phyloP scores from a whole-genome alignment of 64 coral and sea anemone species.

The Acropora yongei region DNA sequence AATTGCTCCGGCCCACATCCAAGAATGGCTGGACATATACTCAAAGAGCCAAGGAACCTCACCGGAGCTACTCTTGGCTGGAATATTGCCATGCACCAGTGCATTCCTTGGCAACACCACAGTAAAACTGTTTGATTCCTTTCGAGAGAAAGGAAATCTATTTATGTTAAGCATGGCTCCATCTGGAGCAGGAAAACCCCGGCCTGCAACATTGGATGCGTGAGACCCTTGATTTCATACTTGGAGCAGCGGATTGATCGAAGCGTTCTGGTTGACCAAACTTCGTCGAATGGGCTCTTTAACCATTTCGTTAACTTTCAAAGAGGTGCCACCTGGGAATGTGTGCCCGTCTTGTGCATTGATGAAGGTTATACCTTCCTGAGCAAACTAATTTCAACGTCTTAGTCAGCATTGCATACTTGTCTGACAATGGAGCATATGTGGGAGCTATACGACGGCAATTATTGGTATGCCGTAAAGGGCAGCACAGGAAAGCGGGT shows the following conservation, averaged over 20 bases:
- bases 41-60: conserved; percentile 42
- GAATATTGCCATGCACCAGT: conserved; percentile 39
- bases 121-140: conserved; percentile 48
- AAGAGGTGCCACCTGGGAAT: background rate
- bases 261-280: background rate
- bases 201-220: conserved; percentile 46
- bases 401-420: background rate
- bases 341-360: conserved; percentile 50
- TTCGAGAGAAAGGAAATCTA: conserved; percentile 27
- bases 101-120: conserved; percentile 56
- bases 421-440: conserved; percentile 45
- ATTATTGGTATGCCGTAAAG: conserved; percentile 41
- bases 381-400: background rate
- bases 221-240: background rate
- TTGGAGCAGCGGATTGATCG: background rate
- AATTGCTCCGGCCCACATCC: conserved; percentile 5
- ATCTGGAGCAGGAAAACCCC: conserved; percentile 74
- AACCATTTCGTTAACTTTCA: conserved; percentile 10
- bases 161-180: conserved; percentile 54
- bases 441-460: conserved; percentile 34
- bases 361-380: conserved; percentile 28
- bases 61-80: conserved; percentile 24
- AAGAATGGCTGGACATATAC: background rate
- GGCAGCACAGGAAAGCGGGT: conserved; percentile 43
- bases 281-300: conserved; percentile 20